Evolutionary conservation across 2,797 vertebrate genomes (phyloP).

Genomic region (Buphagus erythrorhynchus): DNA sequence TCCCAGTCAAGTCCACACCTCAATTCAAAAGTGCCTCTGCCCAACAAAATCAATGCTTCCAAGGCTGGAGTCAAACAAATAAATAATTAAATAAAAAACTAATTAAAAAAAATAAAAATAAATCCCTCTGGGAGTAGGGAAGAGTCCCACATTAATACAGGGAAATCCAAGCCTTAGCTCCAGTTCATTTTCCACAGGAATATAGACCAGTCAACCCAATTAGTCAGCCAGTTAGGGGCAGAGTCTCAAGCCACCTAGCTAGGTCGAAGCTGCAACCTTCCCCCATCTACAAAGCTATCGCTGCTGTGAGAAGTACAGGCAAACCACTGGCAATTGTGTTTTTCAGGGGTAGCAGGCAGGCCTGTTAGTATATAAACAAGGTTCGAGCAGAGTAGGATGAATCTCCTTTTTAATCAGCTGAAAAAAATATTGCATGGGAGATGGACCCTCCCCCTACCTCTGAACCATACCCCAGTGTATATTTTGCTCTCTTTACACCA

Average conservation of each 20-base stretch:
- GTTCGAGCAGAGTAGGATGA: not conserved
- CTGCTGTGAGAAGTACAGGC: not conserved
- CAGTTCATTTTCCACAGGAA: slow-evolving; percentile 49
- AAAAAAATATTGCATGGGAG: not conserved
- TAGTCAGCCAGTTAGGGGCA: not conserved
- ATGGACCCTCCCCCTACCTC: not conserved
- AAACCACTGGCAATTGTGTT: not conserved
- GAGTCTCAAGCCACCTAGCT: not conserved
- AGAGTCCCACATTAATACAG: slow-evolving; percentile 7
- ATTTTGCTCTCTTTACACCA: not conserved
- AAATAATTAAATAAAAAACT: slow-evolving; percentile 69
- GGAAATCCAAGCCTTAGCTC: slow-evolving; percentile 12
- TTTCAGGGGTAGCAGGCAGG: not conserved
- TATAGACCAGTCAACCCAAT: slow-evolving; percentile 2
- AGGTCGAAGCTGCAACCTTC: not conserved
- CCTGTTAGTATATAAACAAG: not conserved
- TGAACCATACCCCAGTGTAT: not conserved
- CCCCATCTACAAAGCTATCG: not conserved
- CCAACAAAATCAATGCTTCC: slow-evolving; percentile 23
- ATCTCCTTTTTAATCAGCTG: not conserved
- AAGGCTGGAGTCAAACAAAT: slow-evolving; percentile 59
- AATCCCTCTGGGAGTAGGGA: not conserved
- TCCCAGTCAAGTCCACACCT: not conserved
- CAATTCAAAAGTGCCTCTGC: slow-evolving; percentile 20
- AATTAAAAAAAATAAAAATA: not conserved